Base-by-base conservation (phyloP, 2,888 invertebrate species). In the Apamea sordens region DNA sequence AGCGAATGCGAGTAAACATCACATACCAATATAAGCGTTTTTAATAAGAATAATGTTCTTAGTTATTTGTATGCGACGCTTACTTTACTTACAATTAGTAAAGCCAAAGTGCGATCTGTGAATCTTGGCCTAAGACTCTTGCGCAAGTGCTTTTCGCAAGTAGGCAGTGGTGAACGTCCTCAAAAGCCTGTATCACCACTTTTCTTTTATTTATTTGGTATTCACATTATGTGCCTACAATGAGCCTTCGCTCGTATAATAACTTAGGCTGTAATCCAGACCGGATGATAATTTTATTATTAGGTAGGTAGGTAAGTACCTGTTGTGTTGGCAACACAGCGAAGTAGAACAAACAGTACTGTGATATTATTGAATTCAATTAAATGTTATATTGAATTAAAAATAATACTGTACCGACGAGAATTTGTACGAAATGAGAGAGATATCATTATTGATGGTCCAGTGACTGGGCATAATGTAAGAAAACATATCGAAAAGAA, bases 361-460 rank as follows among this genome's bases (percentile, higher is more conserved):
- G 85, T 85, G 84, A 85, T 85, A 79, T 75, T 64, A 63, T 74
- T 82, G 63, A 59, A 79, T 79, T 82, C 82, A 73, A 82, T 85
- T 65, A 65, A 64, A 41, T 65, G 44, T 61, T 65, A 64, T 41
- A 73, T 73, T 73, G 72, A 84, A 83, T 74, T 72, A 76, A 73
- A 83, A 79, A 82, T 73, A 78, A 73, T 83, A 65, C n/a, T n/a
- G 61, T 82, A 82, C 64, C 41, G 6, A 69, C n/a, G 53, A 63
- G n/a, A 73, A 64, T 15, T 56, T 71, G 70, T 61, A 74, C 41
- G 74, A 71, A 70, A 53, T 53, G 18, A 68, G 47, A n/a, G 68
- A 61, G 53, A 56, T 24, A 47, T 61, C 11, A 41, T 53, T 47
- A 4, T 24, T 56, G 47, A 4, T 53, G 63, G 28, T 15, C 24